Conservation (phyloP, 2,113 vertebrate species). For the Cebus imitator region DNA sequence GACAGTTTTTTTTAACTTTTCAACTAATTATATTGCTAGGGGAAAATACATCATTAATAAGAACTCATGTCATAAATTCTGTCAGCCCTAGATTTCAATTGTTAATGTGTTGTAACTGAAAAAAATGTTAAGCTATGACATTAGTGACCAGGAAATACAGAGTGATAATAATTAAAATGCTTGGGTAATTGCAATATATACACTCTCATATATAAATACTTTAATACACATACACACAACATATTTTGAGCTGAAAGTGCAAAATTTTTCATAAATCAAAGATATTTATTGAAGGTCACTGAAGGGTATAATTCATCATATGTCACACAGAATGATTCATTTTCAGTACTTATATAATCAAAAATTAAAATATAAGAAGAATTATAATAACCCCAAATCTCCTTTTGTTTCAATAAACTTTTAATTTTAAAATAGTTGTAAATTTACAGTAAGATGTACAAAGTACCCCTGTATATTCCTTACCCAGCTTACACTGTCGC, state of each 20-base stretch:
- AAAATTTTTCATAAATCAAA: neutral
- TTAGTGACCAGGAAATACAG: neutral
- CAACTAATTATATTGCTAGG: neutral
- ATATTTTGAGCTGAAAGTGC: neutral
- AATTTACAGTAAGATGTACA: neutral
- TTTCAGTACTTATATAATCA: neutral
- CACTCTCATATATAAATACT: neutral
- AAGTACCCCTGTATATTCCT: neutral
- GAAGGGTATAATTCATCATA: neutral
- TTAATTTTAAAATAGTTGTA: neutral
- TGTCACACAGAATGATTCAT: neutral
- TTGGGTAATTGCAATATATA: neutral
- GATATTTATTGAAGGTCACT: neutral
- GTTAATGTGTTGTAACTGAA: neutral
- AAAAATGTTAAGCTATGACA: neutral
- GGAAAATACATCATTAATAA: slow-evolving; percentile 12
- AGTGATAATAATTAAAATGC: neutral
- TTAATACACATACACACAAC: neutral
- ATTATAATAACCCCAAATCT: neutral
- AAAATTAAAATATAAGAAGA: neutral
- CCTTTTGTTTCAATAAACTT: neutral
- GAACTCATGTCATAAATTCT: neutral
- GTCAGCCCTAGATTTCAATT: neutral
- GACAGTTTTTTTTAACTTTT: neutral
- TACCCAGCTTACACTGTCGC: neutral